These are phyloP conservation scores for Philypnodon macrostomus DNA, from an alignment of 2,797 vertebrate genomes.

Conservation along the genomic window DNA sequence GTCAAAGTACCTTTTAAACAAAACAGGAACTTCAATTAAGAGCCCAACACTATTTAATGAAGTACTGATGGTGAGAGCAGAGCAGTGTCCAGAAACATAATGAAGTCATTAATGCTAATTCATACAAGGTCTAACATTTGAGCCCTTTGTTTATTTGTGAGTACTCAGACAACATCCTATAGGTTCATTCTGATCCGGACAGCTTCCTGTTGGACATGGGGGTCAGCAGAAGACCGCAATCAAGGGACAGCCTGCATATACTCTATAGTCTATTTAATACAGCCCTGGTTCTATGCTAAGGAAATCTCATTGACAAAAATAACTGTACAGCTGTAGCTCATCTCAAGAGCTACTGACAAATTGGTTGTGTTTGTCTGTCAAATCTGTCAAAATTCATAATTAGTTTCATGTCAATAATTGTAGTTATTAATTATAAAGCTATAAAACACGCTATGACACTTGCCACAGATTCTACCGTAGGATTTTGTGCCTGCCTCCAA, in stretches of 20 bases:
- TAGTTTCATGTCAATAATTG: no score
- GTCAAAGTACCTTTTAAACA: constrained; percentile 65
- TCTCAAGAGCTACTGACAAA: no score
- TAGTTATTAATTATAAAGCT: no score
- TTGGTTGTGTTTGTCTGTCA: no score
- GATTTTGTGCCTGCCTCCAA: no score
- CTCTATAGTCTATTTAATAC: constrained; percentile 47
- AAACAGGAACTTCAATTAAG: constrained; percentile 74
- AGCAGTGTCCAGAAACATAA: constrained; percentile 65
- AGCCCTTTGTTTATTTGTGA: constrained; percentile 74
- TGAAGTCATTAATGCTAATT: constrained; percentile 77
- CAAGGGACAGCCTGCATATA: constrained; percentile 47
- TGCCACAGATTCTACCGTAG: no score
- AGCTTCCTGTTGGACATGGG: constrained; percentile 57
- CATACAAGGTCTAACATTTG: constrained; percentile 75
- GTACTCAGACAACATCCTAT: constrained; percentile 69
- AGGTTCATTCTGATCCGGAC: constrained; percentile 66
- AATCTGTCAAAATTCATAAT: no score
- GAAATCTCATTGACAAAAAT: constrained; percentile 66
- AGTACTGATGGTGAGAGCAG: constrained; percentile 62
- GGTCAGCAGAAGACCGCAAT: constrained; percentile 63
- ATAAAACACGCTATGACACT: no score
- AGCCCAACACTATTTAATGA: constrained; percentile 67
- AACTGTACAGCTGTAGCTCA: no score
- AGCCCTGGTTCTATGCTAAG: constrained; percentile 65